A percentile compares a stretch with the other conserved stretches of the same genome.
phyloP scores from a whole-genome alignment of 2,888 invertebrate species.

The Thysanoteuthis rhombus region DNA sequence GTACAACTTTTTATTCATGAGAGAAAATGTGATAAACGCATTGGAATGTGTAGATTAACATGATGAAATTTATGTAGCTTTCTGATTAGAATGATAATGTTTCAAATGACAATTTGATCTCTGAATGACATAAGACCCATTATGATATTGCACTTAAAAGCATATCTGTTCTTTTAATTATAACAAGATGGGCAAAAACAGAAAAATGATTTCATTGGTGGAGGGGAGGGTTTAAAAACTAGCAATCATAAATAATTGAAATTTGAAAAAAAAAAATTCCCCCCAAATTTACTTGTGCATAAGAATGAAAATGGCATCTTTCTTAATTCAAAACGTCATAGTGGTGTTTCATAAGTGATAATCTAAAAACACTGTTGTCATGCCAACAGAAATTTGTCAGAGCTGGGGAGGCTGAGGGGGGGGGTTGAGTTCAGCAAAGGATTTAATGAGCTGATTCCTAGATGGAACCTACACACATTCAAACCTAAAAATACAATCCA shows the following conservation, averaged over 20 bases:
- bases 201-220: not conserved
- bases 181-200: not conserved
- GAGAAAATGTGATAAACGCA: not conserved
- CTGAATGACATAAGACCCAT: not conserved
- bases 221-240: not conserved
- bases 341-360: not conserved
- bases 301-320: not conserved
- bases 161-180: not conserved
- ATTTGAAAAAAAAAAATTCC: not conserved
- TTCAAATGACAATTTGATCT: not conserved
- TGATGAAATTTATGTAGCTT: not conserved
- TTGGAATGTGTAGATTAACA: not conserved
- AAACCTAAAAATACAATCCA: not conserved
- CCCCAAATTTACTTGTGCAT: not conserved
- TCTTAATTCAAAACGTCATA: not conserved
- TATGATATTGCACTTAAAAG: not conserved
- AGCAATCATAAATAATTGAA: not conserved
- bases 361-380: not conserved
- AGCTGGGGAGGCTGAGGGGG: not conserved
- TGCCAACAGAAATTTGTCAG: not conserved
- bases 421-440: not conserved
- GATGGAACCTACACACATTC: not conserved
- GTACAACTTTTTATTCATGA: not conserved
- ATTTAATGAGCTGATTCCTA: not conserved
- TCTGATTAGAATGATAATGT: not conserved